Evolutionary conservation across 2,888 invertebrate species (phyloP), one percentile per base, ranked within the genome.

Genomic region (Anorthoa munda): DNA sequence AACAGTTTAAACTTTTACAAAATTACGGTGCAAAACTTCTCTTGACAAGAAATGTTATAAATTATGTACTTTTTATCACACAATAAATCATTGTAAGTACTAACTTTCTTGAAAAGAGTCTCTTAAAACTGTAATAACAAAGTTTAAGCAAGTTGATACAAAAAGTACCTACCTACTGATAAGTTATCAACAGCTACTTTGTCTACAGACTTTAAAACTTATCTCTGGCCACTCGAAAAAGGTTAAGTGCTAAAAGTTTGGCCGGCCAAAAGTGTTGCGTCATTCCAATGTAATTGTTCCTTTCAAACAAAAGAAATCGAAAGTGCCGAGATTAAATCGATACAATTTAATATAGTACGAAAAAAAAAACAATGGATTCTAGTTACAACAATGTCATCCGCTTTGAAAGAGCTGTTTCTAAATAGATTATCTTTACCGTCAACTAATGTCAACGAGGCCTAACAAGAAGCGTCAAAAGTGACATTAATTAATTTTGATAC

Each of bases 401-500:
- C 66, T 59, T 73, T 79, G 82, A 82, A 71, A 68, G 72, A 76
- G 68, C 23, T 70, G 70, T 79, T 71, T 59, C 59, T 71, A 66
- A 73, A 78, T 77, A 70, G 73, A 75, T 77, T 66, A 75, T 66
- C 61, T 46, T 51, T 51, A 26, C 55, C 50, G 48, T 66, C 59
- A 45, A 55, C 56, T 51, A 46, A 72, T 64, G 72, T 77, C 77
- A 70, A 77, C 67, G 77, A 75, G 45, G 78, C 74, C 86, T 90
- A 90, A 90, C 89, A 87, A 87, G 91, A 90, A 88, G 90, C 88
- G 86, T 90, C 89, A 88, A 87, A 87, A 89, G 86, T 89, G 89
- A 88, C 88, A 86, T 89, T 87, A 86, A 89, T 90, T 92, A 88
- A 86, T 87, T 82, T 86, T 81, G 83, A 76, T 75, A 79, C 72